phyloP scores from a whole-genome alignment of 2,113 vertebrate genomes.

The Tylochromis polylepis region DNA sequence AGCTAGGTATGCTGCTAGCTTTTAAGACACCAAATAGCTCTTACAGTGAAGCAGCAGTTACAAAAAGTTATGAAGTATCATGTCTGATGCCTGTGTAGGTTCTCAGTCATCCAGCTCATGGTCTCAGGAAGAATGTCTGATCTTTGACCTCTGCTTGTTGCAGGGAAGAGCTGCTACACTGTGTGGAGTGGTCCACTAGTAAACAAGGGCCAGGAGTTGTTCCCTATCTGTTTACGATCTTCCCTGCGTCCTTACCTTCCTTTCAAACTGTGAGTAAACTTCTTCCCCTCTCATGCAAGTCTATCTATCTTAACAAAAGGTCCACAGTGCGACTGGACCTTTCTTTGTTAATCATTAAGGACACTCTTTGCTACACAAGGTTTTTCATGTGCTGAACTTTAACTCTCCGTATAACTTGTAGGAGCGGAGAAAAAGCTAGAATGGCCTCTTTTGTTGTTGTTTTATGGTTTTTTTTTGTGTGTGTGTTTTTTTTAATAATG shows the following conservation, averaged over 20 bases:
- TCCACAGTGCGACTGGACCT: background rate
- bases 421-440: background rate
- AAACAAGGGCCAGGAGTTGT: constrained; percentile 86
- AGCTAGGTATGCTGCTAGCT: background rate
- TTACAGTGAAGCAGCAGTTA: background rate
- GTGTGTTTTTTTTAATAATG: background rate
- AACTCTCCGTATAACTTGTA: background rate
- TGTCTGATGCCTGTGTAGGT: background rate
- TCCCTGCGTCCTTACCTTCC: constrained; percentile 79
- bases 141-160: constrained; percentile 5
- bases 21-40: background rate
- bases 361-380: background rate
- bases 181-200: constrained; percentile 92
- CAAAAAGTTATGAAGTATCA: background rate
- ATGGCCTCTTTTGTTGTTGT: background rate
- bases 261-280: constrained; percentile 86
- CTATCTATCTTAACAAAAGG: background rate
- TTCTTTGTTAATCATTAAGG: constrained; percentile 8
- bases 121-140: background rate
- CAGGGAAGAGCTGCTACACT: constrained; percentile 81
- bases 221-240: constrained; percentile 84
- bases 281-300: background rate
- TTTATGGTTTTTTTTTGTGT: too few species aligned
- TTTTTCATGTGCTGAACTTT: background rate
- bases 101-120: background rate